Conservation (phyloP, 2,113 vertebrate species). For the Phyllopteryx taeniolatus region DNA sequence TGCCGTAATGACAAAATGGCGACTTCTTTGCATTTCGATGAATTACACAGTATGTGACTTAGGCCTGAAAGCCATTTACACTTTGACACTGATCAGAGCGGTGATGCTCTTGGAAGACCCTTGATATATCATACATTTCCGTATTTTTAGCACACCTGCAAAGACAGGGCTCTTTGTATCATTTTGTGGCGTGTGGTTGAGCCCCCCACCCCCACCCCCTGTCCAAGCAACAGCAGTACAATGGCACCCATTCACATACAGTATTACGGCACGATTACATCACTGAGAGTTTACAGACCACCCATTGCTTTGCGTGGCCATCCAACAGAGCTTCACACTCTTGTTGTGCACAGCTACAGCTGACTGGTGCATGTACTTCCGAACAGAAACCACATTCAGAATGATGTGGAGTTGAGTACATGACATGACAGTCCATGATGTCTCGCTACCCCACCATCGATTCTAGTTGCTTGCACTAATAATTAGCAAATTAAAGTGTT, state of each 20-base stretch:
- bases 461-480: too few species aligned
- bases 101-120: background rate
- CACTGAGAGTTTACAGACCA: slow-evolving; percentile 13
- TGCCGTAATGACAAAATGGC: too few species aligned
- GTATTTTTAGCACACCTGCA: slow-evolving; percentile 16
- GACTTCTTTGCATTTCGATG: too few species aligned
- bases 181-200: slow-evolving; percentile 25
- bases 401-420: background rate
- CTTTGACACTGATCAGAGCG: background rate
- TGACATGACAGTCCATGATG: too few species aligned
- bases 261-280: slow-evolving; percentile 12
- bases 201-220: background rate
- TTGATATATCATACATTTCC: slow-evolving; percentile 12
- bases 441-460: too few species aligned
- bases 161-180: slow-evolving; percentile 47
- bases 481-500: background rate
- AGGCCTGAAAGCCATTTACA: background rate
- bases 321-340: background rate
- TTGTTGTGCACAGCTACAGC: slow-evolving; percentile 13
- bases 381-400: slow-evolving; percentile 29
- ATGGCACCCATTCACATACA: slow-evolving; percentile 40
- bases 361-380: slow-evolving; percentile 12
- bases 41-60: background rate
- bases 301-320: slow-evolving; percentile 4
- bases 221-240: slow-evolving; percentile 40